phyloP scores from a whole-genome alignment of 2,113 vertebrate species.

The Hippocampus mohnikei region DNA sequence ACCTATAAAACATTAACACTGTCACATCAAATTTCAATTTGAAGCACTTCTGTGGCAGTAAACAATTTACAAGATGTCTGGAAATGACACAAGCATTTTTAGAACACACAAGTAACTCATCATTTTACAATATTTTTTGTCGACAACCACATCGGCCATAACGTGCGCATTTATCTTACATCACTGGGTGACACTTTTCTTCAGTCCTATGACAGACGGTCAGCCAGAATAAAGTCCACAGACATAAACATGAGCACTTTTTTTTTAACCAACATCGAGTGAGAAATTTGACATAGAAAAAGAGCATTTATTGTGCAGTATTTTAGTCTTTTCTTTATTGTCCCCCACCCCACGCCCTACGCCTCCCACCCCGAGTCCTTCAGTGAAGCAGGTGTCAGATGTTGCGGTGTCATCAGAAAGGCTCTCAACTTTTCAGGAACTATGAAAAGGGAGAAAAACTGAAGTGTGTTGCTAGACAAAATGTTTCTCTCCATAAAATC shows the following conservation, averaged over 20 bases:
- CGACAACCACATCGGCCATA: conserved; percentile 53
- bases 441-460: conserved; percentile 60
- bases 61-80: conserved; percentile 82
- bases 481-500: too few species aligned
- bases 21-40: conserved; percentile 88
- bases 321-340: conserved; percentile 38
- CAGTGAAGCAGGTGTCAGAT: conserved; percentile 35
- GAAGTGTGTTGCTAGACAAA: neutral
- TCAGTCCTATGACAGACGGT: conserved; percentile 40
- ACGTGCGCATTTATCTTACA: conserved; percentile 57
- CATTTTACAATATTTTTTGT: conserved; percentile 28
- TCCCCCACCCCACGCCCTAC: too few species aligned
- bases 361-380: conserved; percentile 30
- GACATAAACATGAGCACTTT: conserved; percentile 45
- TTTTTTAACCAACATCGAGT: conserved; percentile 51
- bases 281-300: conserved; percentile 65
- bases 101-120: conserved; percentile 54
- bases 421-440: conserved; percentile 86
- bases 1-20: conserved; percentile 85
- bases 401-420: conserved; percentile 26
- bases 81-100: conserved; percentile 65
- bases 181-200: conserved; percentile 29
- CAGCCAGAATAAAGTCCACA: conserved; percentile 45
- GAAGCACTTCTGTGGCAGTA: conserved; percentile 87
- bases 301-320: conserved; percentile 68